Conservation (phyloP, 2,888 invertebrate species). For the Apamea anceps region DNA sequence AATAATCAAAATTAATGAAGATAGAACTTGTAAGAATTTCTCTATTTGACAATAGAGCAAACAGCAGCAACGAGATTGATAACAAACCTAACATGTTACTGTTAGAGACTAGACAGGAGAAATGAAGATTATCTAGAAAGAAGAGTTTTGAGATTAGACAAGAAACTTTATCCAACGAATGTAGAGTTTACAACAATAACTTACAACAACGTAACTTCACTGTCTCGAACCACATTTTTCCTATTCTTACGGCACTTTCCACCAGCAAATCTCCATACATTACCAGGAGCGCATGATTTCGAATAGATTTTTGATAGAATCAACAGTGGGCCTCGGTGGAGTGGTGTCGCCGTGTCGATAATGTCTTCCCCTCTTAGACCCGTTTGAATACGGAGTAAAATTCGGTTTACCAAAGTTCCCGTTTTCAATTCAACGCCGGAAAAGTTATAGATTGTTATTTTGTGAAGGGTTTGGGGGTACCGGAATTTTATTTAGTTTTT, state of each 20-base stretch:
- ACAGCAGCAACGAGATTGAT: neutral
- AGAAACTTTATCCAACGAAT: neutral
- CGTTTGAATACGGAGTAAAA: slow-evolving; percentile 86
- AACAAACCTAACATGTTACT: neutral
- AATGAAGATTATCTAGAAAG: neutral
- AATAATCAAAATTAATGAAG: neutral
- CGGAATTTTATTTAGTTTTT: slow-evolving; percentile 71
- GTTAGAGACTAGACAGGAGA: neutral
- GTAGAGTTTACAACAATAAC: neutral
- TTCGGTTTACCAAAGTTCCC: slow-evolving; percentile 86
- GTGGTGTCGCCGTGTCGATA: slow-evolving; percentile 85
- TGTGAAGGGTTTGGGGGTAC: slow-evolving; percentile 78
- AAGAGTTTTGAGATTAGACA: neutral
- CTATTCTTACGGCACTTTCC: neutral
- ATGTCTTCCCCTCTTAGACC: slow-evolving; percentile 83
- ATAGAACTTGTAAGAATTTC: neutral
- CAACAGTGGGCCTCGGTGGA: slow-evolving; percentile 83
- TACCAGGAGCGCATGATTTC: slow-evolving; percentile 69
- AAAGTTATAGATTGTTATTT: slow-evolving; percentile 88
- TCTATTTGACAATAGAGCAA: neutral
- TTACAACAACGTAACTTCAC: neutral
- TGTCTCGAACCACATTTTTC: neutral
- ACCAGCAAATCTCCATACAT: slow-evolving; percentile 61
- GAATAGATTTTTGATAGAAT: slow-evolving; percentile 89
- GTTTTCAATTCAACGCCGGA: slow-evolving; percentile 77